Evolutionary conservation across 2,888 invertebrate genomes (phyloP), one percentile per base, ranked within the genome.

Genomic region (Gymnoscelis rufifasciata): DNA sequence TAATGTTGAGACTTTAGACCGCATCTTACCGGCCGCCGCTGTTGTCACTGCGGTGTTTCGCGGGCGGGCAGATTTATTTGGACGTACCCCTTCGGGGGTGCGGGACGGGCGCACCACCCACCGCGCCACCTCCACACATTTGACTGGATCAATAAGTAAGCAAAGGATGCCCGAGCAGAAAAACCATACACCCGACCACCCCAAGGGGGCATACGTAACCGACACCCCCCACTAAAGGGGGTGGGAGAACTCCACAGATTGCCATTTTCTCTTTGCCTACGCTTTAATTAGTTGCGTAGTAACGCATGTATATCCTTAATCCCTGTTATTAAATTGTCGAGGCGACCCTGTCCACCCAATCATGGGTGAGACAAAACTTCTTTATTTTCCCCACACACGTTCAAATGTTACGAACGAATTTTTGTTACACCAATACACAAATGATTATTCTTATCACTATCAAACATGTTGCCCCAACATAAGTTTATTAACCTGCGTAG

Each of bases 101-200:
- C 73, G 80, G 80, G 80, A 78, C 70, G 78, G 83, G 80, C 74
- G 78, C 69, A 71, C 86, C 80, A 78, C 81, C 86, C 84, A 80
- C 83, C 79, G 79, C 83, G 83, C 82, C 83, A 83, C 87, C 86
- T 87, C 87, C 88, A 86, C 86, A 89, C 89, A 89, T 89, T 89
- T 89, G 88, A 89, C 89, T 89, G 88, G 89, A 89, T 89, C 89
- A 89, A 89, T 89, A 89, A 89, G 89, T 89, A 88, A 88, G 89
- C 88, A 89, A 88, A 89, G 89, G 89, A 89, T 89, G 89, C 88
- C 89, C 87, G 89, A 89, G 88, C 83, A 88, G 88, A 89, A 89
- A 89, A 89, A 88, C 88, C 88, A 88, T 87, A 87, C 87, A 87
- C 87, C 88, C 88, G 76, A 81, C 84, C 84, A 83, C 84, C 87